Evolutionary conservation across 2,888 invertebrate species (phyloP).

Genomic region (Troides aeacus): DNA sequence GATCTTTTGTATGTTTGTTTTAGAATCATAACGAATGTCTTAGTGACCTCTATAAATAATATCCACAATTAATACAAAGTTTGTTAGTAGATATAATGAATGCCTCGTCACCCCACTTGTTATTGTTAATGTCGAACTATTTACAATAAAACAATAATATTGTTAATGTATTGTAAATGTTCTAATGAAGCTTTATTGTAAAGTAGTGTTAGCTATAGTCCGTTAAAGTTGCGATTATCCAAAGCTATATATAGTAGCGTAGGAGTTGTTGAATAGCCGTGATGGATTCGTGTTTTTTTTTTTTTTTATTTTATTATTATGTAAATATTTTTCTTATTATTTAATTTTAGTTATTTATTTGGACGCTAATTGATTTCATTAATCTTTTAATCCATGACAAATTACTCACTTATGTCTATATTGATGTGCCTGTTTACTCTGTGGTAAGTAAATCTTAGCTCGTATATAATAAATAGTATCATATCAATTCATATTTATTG

Average conservation of each 20-base stretch:
- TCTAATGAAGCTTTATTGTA: conserved; percentile 77
- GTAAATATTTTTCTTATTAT: conserved; percentile 56
- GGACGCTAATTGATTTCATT: conserved; percentile 65
- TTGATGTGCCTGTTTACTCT: conserved; percentile 34
- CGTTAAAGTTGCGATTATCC: conserved; percentile 70
- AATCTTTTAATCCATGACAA: conserved; percentile 66
- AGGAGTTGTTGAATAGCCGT: conserved; percentile 60
- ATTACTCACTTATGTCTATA: conserved; percentile 43
- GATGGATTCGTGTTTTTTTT: conserved; percentile 54
- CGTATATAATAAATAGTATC: conserved; percentile 27
- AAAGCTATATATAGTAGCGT: conserved; percentile 71
- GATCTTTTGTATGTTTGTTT: background rate
- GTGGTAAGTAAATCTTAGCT: conserved; percentile 24
- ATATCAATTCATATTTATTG: conserved; percentile 30
- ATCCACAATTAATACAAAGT: conserved; percentile 12
- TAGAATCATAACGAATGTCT: background rate
- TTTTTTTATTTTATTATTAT: conserved; percentile 52
- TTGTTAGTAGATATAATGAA: conserved; percentile 9
- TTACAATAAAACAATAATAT: conserved; percentile 43
- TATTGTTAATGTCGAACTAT: conserved; percentile 50
- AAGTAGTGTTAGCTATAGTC: conserved; percentile 71
- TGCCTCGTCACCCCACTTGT: conserved; percentile 51
- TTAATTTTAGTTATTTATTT: conserved; percentile 75
- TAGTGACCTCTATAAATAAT: background rate
- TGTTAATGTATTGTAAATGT: conserved; percentile 72